Conservation (phyloP, 1,140 invertebrate genomes). For the Scaptodrosophila lebanonensis region DNA sequence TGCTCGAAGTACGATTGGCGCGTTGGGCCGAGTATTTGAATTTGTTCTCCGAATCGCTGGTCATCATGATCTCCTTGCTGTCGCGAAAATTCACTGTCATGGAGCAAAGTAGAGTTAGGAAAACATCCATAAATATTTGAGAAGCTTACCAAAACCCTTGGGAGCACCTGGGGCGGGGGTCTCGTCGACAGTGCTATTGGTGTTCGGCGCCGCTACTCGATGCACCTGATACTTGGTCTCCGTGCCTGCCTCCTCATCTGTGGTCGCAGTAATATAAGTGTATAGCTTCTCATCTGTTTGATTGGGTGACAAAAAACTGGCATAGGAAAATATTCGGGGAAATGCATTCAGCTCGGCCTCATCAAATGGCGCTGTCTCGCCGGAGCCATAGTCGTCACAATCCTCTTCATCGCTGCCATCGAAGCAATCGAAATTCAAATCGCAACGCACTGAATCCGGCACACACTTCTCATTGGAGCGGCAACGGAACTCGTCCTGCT, state of each 20-base stretch:
- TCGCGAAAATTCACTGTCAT: constrained; percentile 72
- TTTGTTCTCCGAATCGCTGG: constrained; percentile 77
- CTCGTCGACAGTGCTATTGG: constrained; percentile 51
- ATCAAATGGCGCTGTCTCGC: constrained; percentile 47
- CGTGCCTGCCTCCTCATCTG: constrained; percentile 61
- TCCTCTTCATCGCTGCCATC: constrained; percentile 87
- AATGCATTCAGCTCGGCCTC: constrained; percentile 62
- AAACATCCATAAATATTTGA: not conserved
- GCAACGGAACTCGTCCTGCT: constrained; percentile 79
- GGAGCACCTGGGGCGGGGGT: constrained; percentile 23
- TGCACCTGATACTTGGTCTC: constrained; percentile 63
- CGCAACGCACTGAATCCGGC: constrained; percentile 85
- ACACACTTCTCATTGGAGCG: constrained; percentile 82
- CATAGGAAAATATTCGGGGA: constrained; percentile 65
- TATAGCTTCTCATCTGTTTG: constrained; percentile 66
- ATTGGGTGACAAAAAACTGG: constrained; percentile 67
- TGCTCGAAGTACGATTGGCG: constrained; percentile 51
- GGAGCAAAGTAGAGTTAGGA: not conserved
- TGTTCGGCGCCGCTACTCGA: constrained; percentile 26
- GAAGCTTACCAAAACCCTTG: constrained; percentile 64
- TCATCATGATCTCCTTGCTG: constrained; percentile 78
- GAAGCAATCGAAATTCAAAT: constrained; percentile 88
- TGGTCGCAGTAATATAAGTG: constrained; percentile 63
- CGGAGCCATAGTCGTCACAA: constrained; percentile 74
- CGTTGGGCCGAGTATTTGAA: constrained; percentile 74